phyloP scores from a whole-genome alignment of 1,140 invertebrate genomes.

The Ridgeia piscesae region DNA sequence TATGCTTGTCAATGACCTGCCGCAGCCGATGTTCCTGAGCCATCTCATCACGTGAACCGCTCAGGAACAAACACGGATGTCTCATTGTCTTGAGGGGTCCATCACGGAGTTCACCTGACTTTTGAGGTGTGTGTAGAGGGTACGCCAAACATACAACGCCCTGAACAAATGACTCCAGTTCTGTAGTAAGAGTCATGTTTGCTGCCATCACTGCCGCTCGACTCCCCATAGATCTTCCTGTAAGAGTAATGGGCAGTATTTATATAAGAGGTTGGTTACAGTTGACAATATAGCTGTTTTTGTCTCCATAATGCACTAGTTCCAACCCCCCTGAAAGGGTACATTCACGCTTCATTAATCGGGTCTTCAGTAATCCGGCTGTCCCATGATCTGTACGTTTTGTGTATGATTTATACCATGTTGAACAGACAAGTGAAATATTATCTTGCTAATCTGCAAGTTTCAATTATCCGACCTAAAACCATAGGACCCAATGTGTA shows the following conservation, averaged over 20 bases:
- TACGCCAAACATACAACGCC: background rate
- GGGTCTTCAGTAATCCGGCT: too few relatives aligned
- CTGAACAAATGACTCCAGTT: background rate
- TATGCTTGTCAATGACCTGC: background rate
- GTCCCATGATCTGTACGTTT: too few relatives aligned
- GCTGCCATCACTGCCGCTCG: background rate
- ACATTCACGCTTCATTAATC: too few relatives aligned
- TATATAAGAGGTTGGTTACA: too few relatives aligned
- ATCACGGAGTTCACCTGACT: background rate
- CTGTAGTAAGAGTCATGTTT: background rate
- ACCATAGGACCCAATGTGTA: too few relatives aligned
- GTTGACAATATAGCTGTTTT: too few relatives aligned
- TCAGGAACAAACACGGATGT: background rate
- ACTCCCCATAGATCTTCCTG: background rate
- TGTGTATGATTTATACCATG: too few relatives aligned
- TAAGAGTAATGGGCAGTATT: background rate
- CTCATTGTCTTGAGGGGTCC: background rate
- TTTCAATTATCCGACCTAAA: too few relatives aligned
- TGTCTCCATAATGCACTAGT: too few relatives aligned
- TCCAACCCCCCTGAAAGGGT: too few relatives aligned
- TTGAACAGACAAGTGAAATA: too few relatives aligned
- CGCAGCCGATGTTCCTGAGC: background rate
- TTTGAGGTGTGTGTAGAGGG: background rate
- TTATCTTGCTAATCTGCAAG: too few relatives aligned
- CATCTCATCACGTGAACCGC: background rate